These are phyloP conservation scores for Silvanus unidentatus DNA, from an alignment of 2,888 invertebrate species.

Conservation along the genomic window DNA sequence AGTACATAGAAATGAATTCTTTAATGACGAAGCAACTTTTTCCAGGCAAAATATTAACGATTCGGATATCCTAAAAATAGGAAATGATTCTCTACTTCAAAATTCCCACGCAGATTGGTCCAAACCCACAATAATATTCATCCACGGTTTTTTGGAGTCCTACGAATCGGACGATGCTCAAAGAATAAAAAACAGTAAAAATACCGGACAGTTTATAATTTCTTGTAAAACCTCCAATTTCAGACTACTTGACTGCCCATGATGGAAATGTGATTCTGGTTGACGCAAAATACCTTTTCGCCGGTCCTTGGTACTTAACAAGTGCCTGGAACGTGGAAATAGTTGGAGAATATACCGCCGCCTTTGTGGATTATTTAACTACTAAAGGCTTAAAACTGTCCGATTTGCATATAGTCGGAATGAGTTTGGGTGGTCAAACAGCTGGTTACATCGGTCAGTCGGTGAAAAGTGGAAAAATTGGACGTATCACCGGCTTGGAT, in stretches of 20 bases:
- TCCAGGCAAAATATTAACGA: slow-evolving; percentile 12
- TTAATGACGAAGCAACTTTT: too few species aligned
- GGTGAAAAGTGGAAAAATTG: slow-evolving; percentile 22
- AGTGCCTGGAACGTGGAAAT: slow-evolving; percentile 49
- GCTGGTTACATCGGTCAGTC: slow-evolving; percentile 53
- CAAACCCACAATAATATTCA: slow-evolving; percentile 50
- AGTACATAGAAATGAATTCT: too few species aligned
- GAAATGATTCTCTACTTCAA: slow-evolving; percentile 47
- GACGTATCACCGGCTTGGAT: slow-evolving; percentile 24
- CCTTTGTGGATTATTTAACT: slow-evolving; percentile 52
- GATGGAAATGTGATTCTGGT: slow-evolving; percentile 53
- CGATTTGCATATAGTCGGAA: slow-evolving; percentile 33
- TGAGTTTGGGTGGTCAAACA: slow-evolving; percentile 46
- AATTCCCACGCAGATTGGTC: slow-evolving; percentile 51
- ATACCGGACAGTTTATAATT: neutral
- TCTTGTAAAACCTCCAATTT: slow-evolving; percentile 3
- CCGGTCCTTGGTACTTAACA: slow-evolving; percentile 54
- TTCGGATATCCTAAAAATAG: slow-evolving; percentile 42
- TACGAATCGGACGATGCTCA: slow-evolving; percentile 48
- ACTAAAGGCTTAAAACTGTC: slow-evolving; percentile 43
- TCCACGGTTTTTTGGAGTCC: slow-evolving; percentile 55
- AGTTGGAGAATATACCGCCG: slow-evolving; percentile 50
- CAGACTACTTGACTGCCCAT: slow-evolving; percentile 49
- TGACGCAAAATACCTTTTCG: slow-evolving; percentile 49
- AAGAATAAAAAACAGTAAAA: slow-evolving; percentile 47